A percentile compares a stretch with the other conserved stretches of the same genome.
Conservation (phyloP, 2,113 vertebrate species). For the Columbina picui region DNA sequence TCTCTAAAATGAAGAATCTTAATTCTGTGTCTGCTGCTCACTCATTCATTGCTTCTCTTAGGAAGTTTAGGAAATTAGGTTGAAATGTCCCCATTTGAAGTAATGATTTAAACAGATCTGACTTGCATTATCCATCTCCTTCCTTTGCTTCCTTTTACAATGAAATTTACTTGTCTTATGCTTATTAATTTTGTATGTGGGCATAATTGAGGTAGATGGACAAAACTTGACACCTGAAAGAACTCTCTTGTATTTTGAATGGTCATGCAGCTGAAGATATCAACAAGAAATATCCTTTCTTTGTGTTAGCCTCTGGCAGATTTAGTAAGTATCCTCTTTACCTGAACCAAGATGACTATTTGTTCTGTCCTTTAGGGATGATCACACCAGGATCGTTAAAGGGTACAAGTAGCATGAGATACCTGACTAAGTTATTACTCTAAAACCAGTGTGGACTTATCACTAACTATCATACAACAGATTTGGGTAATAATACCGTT, state of each 20-base stretch:
- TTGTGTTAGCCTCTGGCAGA: background rate
- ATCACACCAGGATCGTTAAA: background rate
- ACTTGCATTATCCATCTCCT: background rate
- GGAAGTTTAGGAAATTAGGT: background rate
- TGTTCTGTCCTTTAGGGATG: background rate
- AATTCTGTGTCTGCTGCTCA: background rate
- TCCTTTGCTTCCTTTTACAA: conserved; percentile 28
- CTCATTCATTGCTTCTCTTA: background rate
- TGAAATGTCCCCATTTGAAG: background rate
- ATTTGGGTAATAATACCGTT: background rate
- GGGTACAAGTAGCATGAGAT: background rate
- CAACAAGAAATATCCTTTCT: background rate
- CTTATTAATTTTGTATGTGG: conserved; percentile 35
- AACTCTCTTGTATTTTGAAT: background rate
- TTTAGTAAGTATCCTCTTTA: conserved; percentile 13
- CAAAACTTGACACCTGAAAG: conserved; percentile 7
- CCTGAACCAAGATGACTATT: background rate
- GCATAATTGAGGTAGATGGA: background rate
- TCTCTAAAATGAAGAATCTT: background rate
- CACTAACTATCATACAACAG: background rate
- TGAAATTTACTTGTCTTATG: background rate
- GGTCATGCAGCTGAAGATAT: background rate
- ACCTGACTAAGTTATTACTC: background rate
- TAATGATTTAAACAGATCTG: background rate
- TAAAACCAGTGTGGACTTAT: background rate